Base-by-base conservation (phyloP, 2,113 vertebrate genomes). In the Nansenia antarctica region DNA sequence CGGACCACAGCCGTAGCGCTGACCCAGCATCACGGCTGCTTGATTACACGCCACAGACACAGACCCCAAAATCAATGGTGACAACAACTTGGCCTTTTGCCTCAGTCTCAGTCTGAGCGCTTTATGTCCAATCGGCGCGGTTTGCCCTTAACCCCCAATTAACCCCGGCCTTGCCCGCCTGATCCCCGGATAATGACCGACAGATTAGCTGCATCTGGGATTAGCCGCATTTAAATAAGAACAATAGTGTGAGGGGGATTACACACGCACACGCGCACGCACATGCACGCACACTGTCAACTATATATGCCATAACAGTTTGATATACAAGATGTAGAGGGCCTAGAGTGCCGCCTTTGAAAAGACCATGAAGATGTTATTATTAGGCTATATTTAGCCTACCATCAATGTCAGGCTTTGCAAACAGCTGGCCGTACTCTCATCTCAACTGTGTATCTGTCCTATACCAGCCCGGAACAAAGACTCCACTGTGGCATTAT, bases 161-260 rank as follows among this genome's bases (percentile, higher is more conserved):
- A 74, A 47, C 35, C 35, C 53, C 57, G 55, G 69, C 49, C 62
- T 72, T n/a, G n/a, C 66, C 22, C 2, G 14, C 22, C 22, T 79
- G 75, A 83, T 69, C 75, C 78, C 27, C 55, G 5, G 18, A 18
- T 80, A 75, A 83, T 66, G 57, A 77, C 31, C 18, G 31, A 42
- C 53, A 77, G 62, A 79, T 83, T 83, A 81, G 71, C 57, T 39
- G 65, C 26, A 80, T 77, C 69, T 76, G 70, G 69, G 49, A 3
- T 78, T 47, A 70, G 22, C 59, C 29, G 26, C 9, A 53, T 65
- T 34, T 53, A 24, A 24, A 22, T 49, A 42, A 63, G 61, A 77
- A 65, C 67, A 73, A 69, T 62, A 65, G 74, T 77, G 70, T 80
- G 69, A 78, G 39, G 69, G 35, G 53, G 67, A 83, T 83, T 79